Percentiles rank a stretch among this genome's conserved stretches.
phyloP scores from a whole-genome alignment of 1,140 invertebrate genomes.

The Halictus rubicundus region DNA sequence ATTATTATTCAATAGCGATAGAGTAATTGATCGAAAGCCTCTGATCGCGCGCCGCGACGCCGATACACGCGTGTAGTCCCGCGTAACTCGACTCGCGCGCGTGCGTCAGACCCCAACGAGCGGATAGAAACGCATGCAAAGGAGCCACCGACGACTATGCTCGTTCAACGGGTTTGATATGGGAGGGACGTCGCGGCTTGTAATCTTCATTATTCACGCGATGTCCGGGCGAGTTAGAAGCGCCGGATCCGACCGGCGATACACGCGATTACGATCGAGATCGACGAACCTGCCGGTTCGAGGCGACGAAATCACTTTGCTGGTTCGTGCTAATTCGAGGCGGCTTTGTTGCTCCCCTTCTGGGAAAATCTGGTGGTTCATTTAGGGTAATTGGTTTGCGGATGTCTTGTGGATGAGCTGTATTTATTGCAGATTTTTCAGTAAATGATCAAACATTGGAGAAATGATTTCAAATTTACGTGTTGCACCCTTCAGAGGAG shows the following conservation, averaged over 20 bases:
- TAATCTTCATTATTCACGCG: constrained; percentile 61
- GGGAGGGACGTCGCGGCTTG: constrained; percentile 47
- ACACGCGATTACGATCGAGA: constrained; percentile 16
- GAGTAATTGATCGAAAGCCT: constrained; percentile 75
- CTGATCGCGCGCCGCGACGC: constrained; percentile 1
- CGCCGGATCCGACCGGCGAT: constrained; percentile 23
- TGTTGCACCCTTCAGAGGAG: no score
- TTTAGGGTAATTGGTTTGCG: no score
- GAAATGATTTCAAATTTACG: no score
- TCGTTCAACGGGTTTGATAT: constrained; percentile 59
- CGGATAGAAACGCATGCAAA: background rate
- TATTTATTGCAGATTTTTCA: no score
- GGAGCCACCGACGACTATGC: constrained; percentile 8
- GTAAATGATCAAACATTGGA: no score
- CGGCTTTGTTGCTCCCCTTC: no score
- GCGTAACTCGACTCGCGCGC: background rate
- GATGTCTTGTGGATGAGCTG: no score
- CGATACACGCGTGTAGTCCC: background rate
- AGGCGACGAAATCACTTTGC: no score
- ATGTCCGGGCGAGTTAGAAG: constrained; percentile 42
- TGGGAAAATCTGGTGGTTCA: no score
- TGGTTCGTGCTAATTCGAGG: no score
- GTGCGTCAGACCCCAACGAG: background rate
- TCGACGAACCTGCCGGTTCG: constrained; percentile 13
- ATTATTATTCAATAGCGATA: constrained; percentile 76